These are phyloP conservation scores for Matsumyia berberina DNA, from an alignment of 2,888 invertebrate species.

Conservation along the genomic window DNA sequence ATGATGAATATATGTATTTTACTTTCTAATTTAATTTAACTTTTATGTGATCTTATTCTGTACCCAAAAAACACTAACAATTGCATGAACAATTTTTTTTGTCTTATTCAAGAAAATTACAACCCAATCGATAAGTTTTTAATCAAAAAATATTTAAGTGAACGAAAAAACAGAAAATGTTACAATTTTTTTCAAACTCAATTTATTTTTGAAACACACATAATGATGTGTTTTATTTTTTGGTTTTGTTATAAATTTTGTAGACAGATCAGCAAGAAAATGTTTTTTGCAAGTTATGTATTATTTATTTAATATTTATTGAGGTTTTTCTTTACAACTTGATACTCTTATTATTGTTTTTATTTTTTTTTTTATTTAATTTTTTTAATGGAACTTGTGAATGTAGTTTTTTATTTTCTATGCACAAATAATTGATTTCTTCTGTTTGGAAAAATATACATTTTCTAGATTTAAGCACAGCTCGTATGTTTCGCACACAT, in stretches of 20 bases:
- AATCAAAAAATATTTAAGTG: conserved; percentile 28
- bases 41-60: conserved; percentile 45
- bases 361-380: conserved; percentile 24
- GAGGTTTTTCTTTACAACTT: conserved; percentile 1
- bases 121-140: conserved; percentile 44
- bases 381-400: conserved; percentile 66
- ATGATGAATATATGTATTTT: conserved; percentile 16
- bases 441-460: conserved; percentile 28
- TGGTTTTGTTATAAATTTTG: conserved; percentile 45
- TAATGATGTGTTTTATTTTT: conserved; percentile 57
- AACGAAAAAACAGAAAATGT: conserved; percentile 75
- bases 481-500: conserved; percentile 75
- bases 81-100: conserved; percentile 62
- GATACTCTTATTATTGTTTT: conserved; percentile 5
- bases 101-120: conserved; percentile 30
- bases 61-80: conserved; percentile 48
- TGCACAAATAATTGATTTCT: conserved; percentile 55
- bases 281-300: conserved; percentile 47
- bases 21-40: conserved; percentile 15
- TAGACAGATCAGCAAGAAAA: conserved; percentile 55
- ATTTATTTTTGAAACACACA: conserved; percentile 67
- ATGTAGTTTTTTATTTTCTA: conserved; percentile 63
- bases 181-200: conserved; percentile 39
- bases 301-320: conserved; percentile 16
- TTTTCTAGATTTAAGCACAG: conserved; percentile 69